Base-by-base conservation (phyloP, 53 echinoderm and acorn worm species). In the Astropecten irregularis region DNA sequence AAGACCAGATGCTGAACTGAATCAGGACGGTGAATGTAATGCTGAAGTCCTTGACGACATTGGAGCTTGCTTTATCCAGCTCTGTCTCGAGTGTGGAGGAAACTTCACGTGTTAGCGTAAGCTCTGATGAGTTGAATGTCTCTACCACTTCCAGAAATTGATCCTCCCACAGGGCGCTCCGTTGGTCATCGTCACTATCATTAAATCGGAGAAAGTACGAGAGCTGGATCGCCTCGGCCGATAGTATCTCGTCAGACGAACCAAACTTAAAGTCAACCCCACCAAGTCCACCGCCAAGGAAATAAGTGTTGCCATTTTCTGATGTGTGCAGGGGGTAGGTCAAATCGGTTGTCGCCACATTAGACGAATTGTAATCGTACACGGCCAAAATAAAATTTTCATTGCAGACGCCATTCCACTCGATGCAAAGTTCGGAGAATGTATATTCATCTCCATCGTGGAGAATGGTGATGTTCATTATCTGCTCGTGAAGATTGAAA, bases 1-100 rank as follows among this genome's bases (percentile, higher is more conserved):
- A 89, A 2, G 83, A 84, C 20, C 73, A 76, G 36, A 89, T 66
- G 38, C 66, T 74, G 49, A 89, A 89, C 1, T 37, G 71, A 16
- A 89, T 89, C 31, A 89, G 46, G 0, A 89, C 3, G 23, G 89
- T 79, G 77, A 89, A 89, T 0, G 89, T 76, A 1, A 89, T 68
- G 0, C 50, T 21, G 26, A 84, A 89, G 31, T 76, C 54, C 19
- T 22, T 54, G 42, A 89, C 47, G 57, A 89, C 89, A 14, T 21
- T 34, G 8, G 55, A 46, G 46, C 76, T 68, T n/a, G 83, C 83
- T 18, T 89, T 55, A 23, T 83, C 77, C 9, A 89, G 18, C 76
- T 89, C 89, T n/a, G 50, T 68, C 66, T 89, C 77, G 3, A 83
- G 69, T 1, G 89, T 57, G 18, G 54, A 76, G 22, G 89, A 89